These are phyloP conservation scores for Lichenostomus cassidix DNA, from an alignment of 2,113 vertebrate species.

Conservation along the genomic window DNA sequence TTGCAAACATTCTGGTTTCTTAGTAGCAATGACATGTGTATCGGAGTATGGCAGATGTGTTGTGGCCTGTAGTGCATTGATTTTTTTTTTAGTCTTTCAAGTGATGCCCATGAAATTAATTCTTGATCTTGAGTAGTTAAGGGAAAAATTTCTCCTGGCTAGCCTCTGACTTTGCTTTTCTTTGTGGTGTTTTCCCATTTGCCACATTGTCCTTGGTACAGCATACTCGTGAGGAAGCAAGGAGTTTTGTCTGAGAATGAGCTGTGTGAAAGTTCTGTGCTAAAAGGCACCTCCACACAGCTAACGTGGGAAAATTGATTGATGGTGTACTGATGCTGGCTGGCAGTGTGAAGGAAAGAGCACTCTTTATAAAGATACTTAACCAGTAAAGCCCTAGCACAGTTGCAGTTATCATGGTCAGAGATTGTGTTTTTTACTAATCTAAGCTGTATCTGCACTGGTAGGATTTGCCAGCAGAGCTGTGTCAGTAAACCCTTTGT, in stretches of 20 bases:
- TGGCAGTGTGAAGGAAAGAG: background rate
- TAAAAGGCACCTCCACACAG: background rate
- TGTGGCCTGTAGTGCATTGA: background rate
- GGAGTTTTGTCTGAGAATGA: background rate
- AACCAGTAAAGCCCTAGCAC: background rate
- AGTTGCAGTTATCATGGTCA: background rate
- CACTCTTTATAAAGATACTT: background rate
- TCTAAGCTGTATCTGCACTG: background rate
- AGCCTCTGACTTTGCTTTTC: background rate
- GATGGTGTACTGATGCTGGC: background rate
- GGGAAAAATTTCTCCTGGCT: background rate
- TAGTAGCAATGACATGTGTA: background rate
- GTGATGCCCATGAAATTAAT: background rate
- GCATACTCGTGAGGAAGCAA: background rate
- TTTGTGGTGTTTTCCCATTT: background rate
- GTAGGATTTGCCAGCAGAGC: background rate
- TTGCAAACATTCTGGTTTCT: background rate
- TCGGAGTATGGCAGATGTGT: background rate
- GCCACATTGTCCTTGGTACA: background rate
- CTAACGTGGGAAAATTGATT: background rate
- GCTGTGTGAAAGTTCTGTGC: background rate
- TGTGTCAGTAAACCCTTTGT: slow-evolving; percentile 26
- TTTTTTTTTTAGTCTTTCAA: background rate
- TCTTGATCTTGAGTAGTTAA: background rate
- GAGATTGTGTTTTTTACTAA: background rate